These are phyloP conservation scores for Sprattus sprattus DNA, from an alignment of 2,113 vertebrate species.

Conservation along the genomic window DNA sequence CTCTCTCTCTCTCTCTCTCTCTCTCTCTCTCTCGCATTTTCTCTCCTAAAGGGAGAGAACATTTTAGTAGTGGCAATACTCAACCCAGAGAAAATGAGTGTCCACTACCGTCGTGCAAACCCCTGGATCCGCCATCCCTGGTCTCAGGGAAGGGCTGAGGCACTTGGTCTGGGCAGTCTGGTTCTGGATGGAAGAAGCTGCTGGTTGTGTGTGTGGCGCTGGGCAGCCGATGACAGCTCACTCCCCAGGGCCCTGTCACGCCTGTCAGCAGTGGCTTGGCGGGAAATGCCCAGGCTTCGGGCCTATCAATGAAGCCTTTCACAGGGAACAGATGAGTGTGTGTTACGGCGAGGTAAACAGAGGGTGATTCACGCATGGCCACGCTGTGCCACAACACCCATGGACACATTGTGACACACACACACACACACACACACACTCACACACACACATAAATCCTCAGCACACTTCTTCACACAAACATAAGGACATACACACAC, in stretches of 20 bases:
- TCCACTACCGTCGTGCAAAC: background rate
- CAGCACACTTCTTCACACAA: background rate
- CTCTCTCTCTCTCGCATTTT: background rate
- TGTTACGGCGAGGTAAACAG: conserved; percentile 53
- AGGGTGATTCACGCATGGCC: conserved; percentile 43
- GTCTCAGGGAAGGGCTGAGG: background rate
- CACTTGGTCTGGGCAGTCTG: background rate
- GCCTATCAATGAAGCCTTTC: conserved; percentile 65
- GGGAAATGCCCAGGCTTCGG: conserved; percentile 67
- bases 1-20: background rate
- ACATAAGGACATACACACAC: background rate
- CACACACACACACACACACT: background rate
- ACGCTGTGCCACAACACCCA: conserved; percentile 24
- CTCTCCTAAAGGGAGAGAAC: no score
- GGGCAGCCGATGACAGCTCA: conserved; percentile 59
- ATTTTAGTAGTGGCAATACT: background rate
- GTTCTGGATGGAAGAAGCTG: conserved; percentile 20
- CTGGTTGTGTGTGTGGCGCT: conserved; percentile 47
- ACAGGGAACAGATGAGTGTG: conserved; percentile 54
- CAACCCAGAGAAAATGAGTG: background rate
- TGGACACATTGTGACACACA: background rate
- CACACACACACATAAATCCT: background rate
- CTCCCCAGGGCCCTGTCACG: conserved; percentile 57
- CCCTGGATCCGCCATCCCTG: background rate
- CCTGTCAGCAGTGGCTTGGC: conserved; percentile 59